A percentile compares a stretch with the other conserved stretches of the same genome.
Conservation (phyloP, 2,888 invertebrate genomes). For the Chrysolina haemoptera region DNA sequence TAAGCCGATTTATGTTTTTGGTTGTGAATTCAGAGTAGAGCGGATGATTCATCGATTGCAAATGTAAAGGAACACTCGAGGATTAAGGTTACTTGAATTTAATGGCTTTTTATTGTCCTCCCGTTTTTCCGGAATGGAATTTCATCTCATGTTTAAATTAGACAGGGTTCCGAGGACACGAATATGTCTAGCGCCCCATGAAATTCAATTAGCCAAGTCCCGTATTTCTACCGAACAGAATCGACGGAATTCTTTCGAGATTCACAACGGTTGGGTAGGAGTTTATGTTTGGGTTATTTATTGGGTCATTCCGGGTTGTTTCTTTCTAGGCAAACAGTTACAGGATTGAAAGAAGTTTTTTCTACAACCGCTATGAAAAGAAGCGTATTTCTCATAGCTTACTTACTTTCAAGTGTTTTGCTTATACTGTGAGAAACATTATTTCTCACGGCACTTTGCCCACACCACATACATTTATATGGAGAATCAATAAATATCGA, state of each 20-base stretch:
- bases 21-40: background rate
- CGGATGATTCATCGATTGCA: constrained; percentile 1
- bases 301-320: background rate
- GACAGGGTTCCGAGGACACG: background rate
- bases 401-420: no score
- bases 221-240: background rate
- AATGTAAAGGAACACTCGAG: background rate
- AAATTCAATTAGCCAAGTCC: constrained; percentile 9
- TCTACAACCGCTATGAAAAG: no score
- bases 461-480: no score
- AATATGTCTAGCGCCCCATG: constrained; percentile 17
- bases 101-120: constrained; percentile 14
- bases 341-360: background rate
- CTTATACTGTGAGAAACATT: no score
- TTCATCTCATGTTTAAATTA: constrained; percentile 13
- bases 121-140: background rate
- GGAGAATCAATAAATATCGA: no score
- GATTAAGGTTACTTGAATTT: constrained; percentile 15
- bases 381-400: no score
- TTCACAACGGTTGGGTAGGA: background rate
- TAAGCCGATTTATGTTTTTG: constrained; percentile 1
- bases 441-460: no score
- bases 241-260: constrained; percentile 11
- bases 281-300: constrained; percentile 4
- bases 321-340: background rate